phyloP scores from a whole-genome alignment of 2,797 vertebrate genomes.

The Ptychobarbus kaznakovi region DNA sequence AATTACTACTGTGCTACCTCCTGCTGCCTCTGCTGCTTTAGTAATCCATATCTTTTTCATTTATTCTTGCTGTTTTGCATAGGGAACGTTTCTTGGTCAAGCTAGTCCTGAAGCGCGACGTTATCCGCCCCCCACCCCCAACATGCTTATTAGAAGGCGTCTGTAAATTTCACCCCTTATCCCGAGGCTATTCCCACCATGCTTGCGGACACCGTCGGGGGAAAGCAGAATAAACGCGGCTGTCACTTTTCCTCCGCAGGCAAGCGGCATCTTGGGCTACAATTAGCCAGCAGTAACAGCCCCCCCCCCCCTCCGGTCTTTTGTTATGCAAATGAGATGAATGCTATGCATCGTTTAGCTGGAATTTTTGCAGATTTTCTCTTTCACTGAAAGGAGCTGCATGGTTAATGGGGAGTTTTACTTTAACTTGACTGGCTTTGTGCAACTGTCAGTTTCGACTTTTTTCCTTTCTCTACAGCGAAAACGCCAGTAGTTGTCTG shows the following conservation, averaged over 20 bases:
- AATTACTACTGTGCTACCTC: conserved; percentile 10
- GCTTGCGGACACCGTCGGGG: conserved; percentile 17
- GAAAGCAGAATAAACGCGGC: conserved; percentile 55
- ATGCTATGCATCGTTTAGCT: conserved; percentile 42
- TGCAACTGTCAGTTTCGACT: conserved; percentile 40
- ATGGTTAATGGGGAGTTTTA: conserved; percentile 29
- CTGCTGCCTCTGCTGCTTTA: conserved; percentile 2
- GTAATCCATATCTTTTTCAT: conserved; percentile 25
- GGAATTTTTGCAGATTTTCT: conserved; percentile 44
- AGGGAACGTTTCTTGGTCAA: conserved; percentile 2
- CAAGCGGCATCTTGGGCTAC: conserved; percentile 60
- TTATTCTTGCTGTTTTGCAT: conserved; percentile 8
- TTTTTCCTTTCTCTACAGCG: conserved; percentile 2
- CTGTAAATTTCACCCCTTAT: conserved; percentile 24
- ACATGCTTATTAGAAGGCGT: conserved; percentile 34
- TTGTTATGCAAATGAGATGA: conserved; percentile 64
- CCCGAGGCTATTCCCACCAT: conserved; percentile 33
- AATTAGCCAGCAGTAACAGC: conserved; percentile 61
- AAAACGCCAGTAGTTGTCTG: conserved; percentile 3
- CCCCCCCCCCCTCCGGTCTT: conserved; percentile 47
- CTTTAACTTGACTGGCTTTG: conserved; percentile 39
- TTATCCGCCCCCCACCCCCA: conserved; percentile 7
- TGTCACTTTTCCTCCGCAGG: conserved; percentile 63
- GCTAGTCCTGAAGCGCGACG: neutral
- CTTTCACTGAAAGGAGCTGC: conserved; percentile 25